Evolutionary conservation across 2,113 vertebrate genomes (phyloP).

Genomic region (Arvicanthis niloticus): DNA sequence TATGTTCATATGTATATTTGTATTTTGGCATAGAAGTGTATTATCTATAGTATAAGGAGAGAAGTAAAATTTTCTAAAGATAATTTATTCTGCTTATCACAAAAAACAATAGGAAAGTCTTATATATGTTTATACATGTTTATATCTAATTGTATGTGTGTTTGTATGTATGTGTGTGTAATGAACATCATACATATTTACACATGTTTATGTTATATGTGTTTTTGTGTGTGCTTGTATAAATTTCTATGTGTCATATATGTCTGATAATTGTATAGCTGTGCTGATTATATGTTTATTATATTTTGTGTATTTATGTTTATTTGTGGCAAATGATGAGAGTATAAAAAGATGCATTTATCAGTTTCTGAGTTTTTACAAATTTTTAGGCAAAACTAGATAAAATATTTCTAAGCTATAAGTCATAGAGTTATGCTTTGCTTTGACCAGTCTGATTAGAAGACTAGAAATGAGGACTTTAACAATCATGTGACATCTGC

Average conservation of each 20-base stretch:
- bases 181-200: neutral
- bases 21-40: constrained; percentile 22
- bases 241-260: neutral
- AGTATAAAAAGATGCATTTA: neutral
- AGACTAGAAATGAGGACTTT: neutral
- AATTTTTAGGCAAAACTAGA: constrained; percentile 2
- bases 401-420: neutral
- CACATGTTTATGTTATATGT: neutral
- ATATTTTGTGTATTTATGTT: neutral
- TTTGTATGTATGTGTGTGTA: neutral
- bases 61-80: constrained; percentile 74
- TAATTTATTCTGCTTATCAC: constrained; percentile 74
- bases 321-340: neutral
- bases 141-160: neutral
- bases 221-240: neutral
- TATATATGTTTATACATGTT: neutral
- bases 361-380: neutral
- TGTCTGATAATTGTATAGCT: neutral
- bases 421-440: neutral
- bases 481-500: neutral
- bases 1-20: neutral
- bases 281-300: no score
- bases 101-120: neutral
- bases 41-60: constrained; percentile 71
- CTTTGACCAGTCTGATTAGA: neutral